Percentiles rank a stretch among this genome's conserved stretches.
Conservation (phyloP, 2,797 vertebrate species). For the Spinibarbus caldwelli region DNA sequence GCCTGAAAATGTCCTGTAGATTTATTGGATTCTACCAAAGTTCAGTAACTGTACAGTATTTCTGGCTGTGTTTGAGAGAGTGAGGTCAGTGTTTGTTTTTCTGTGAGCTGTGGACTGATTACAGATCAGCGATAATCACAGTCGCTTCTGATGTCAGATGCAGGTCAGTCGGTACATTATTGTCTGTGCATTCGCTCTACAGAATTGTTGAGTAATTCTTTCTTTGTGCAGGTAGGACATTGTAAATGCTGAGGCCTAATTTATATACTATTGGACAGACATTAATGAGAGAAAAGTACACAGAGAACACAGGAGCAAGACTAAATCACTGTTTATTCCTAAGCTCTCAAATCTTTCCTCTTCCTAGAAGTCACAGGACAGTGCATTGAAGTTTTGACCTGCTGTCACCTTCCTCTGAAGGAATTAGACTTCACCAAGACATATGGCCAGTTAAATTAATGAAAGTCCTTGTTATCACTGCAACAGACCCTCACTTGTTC, state of each 20-base stretch:
- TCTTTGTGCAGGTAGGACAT: too few species aligned
- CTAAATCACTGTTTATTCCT: constrained; percentile 75
- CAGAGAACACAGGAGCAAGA: constrained; percentile 52
- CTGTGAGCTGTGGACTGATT: not conserved
- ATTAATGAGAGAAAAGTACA: constrained; percentile 50
- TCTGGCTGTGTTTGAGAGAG: not conserved
- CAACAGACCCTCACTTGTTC: constrained; percentile 3
- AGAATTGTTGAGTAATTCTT: not conserved
- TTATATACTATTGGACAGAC: constrained; percentile 21
- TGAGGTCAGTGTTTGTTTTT: constrained; percentile 17
- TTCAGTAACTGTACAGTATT: constrained; percentile 16
- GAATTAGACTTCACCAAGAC: constrained; percentile 61
- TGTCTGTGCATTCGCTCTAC: not conserved
- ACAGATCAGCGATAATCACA: not conserved
- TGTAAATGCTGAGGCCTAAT: constrained; percentile 44
- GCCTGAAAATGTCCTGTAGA: not conserved
- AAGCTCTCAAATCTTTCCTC: constrained; percentile 71
- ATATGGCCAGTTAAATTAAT: constrained; percentile 69
- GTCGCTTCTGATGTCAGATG: not conserved
- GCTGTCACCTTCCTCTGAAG: constrained; percentile 64
- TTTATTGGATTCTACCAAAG: constrained; percentile 3
- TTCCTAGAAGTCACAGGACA: constrained; percentile 65
- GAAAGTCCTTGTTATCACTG: constrained; percentile 56
- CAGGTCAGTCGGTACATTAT: not conserved
- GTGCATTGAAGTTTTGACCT: constrained; percentile 48